These are phyloP conservation scores for Tragelaphus scriptus DNA, from an alignment of 2,113 vertebrate species.

Conservation along the genomic window DNA sequence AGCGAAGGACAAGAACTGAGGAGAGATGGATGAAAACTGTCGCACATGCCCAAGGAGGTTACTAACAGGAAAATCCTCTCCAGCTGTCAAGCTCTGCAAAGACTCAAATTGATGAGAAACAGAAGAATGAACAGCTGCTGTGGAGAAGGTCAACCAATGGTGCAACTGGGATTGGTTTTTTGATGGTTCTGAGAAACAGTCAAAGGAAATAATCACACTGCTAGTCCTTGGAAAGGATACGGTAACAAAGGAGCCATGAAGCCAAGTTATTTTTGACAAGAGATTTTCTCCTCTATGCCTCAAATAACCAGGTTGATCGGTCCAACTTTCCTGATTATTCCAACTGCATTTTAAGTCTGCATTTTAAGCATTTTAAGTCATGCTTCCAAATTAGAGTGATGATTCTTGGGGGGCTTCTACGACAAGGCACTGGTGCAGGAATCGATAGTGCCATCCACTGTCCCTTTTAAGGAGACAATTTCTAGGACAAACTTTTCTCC, in stretches of 20 bases:
- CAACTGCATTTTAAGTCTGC: neutral
- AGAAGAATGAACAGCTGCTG: neutral
- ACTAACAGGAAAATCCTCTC: neutral
- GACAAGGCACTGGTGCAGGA: neutral
- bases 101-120: neutral
- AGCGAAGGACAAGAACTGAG: neutral
- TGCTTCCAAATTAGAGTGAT: neutral
- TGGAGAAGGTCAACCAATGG: neutral
- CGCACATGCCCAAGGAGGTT: neutral
- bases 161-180: neutral
- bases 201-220: neutral
- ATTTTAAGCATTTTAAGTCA: neutral
- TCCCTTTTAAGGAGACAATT: neutral
- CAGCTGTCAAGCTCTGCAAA: neutral
- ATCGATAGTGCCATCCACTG: conserved; percentile 40
- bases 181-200: neutral
- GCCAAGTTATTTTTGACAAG: neutral
- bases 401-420: neutral
- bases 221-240: neutral
- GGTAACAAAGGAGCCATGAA: neutral
- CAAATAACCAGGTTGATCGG: neutral
- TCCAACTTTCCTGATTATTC: neutral
- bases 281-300: neutral
- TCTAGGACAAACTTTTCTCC: neutral
- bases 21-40: neutral